A percentile compares a stretch with the other conserved stretches of the same genome.
Conservation (phyloP, 2,888 invertebrate genomes). For the Hirudinaria manillensis region DNA sequence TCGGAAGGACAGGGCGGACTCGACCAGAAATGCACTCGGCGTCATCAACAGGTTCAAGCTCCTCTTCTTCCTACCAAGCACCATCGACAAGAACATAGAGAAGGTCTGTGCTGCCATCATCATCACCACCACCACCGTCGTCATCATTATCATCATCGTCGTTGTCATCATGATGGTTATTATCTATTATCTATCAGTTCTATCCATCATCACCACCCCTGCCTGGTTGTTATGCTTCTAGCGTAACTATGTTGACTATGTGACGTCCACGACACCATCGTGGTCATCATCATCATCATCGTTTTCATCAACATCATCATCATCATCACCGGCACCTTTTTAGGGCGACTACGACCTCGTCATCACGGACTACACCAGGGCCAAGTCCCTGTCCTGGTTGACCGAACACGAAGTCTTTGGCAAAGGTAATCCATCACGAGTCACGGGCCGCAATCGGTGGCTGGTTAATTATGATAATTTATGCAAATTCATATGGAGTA, state of each 20-base stretch:
- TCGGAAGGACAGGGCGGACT: slow-evolving; percentile 87
- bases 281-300: background rate
- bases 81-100: slow-evolving; percentile 85
- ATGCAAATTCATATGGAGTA: too few species aligned
- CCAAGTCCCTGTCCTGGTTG: slow-evolving; percentile 88
- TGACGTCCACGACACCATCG: background rate
- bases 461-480: too few species aligned
- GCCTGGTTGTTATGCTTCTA: too few species aligned
- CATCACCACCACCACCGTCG: background rate
- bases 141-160: too few species aligned
- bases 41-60: slow-evolving; percentile 88
- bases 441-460: too few species aligned
- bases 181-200: too few species aligned
- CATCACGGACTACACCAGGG: slow-evolving; percentile 92
- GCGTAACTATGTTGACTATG: background rate
- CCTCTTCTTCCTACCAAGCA: slow-evolving; percentile 87
- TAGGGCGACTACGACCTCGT: slow-evolving; percentile 88
- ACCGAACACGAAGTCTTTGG: slow-evolving; percentile 68
- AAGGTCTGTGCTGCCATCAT: slow-evolving; percentile 56
- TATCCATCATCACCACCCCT: too few species aligned
- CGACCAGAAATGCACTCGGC: slow-evolving; percentile 85
- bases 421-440: slow-evolving; percentile 45
- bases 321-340: background rate
- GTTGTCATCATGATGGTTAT: too few species aligned
- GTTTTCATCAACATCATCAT: too few species aligned